Evolutionary conservation across 64 coral and sea anemone species (phyloP), one percentile per base, ranked within the genome.

Genomic region (Dendrophyllia cribrosa): DNA sequence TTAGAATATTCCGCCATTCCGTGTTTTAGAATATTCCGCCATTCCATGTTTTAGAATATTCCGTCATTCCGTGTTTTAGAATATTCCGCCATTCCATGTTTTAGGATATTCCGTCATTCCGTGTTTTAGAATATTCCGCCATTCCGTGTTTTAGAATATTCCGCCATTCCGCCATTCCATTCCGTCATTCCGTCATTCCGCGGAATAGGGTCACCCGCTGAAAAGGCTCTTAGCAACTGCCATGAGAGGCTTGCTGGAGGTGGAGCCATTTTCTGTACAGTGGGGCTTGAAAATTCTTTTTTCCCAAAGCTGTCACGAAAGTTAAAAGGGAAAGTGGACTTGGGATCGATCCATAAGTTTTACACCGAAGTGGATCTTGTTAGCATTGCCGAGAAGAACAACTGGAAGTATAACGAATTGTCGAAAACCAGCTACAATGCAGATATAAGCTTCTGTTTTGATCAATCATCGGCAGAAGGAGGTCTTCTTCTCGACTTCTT

Each of bases 391-490:
- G 15, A 68, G 70, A 92, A 66, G 47, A 70, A 92, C 58, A n/a
- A 76, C 21, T 92, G 90, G 90, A 92, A 13, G 4, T 77, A 86
- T 67, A 44, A 86, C 12, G 72, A 49, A 75, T 48, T 49, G 2
- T 77, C 58, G 22, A 92, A 26, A 25, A 25, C 59, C 3, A 34
- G 59, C 16, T 86, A 22, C 66, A 86, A 51, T 56, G 81, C 66
- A 20, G 90, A 92, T 15, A 92, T 92, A 19, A 86, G 56, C 6
- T 76, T 64, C 58, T 92, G 90, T 51, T 85, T 86, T 53, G 90
- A 92, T 51, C 25, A 75, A 19, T 56, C 90, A 16, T 92, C 81
- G 9, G 45, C 25, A 76, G 90, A 86, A 62, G 90, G 90, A 10
- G 53, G 15, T 68, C 44, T 86, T 47, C 66, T 86, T 47, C 59